Evolutionary conservation across 2,888 invertebrate genomes (phyloP).

Genomic region (Calameuta idolon): DNA sequence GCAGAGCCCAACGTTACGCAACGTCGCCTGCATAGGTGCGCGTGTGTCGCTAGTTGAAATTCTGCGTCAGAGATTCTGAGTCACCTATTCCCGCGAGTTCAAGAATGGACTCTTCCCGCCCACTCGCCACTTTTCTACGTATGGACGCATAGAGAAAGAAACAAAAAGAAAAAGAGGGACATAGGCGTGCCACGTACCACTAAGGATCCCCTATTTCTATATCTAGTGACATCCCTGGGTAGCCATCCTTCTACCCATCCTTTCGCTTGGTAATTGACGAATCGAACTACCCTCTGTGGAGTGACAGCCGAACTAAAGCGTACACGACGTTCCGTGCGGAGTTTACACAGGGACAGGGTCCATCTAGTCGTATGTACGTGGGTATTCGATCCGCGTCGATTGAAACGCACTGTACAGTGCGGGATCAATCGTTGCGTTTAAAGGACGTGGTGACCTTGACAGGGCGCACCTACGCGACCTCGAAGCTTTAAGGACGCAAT

Average conservation of each 20-base stretch:
- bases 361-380: background rate
- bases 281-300: background rate
- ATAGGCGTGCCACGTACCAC: background rate
- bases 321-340: background rate
- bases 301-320: background rate
- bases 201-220: background rate
- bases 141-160: background rate
- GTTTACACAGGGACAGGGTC: background rate
- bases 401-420: background rate
- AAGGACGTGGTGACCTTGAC: constrained; percentile 38
- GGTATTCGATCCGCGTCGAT: background rate
- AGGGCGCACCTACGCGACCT: background rate
- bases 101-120: background rate
- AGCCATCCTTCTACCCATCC: background rate
- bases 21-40: background rate
- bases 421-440: constrained; percentile 36
- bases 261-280: background rate
- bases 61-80: background rate
- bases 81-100: background rate
- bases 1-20: background rate
- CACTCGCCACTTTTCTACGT: no score
- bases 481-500: background rate
- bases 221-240: background rate
- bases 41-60: background rate
- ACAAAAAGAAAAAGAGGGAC: background rate